Evolutionary conservation across 2,888 invertebrate species (phyloP), one percentile per base, ranked within the genome.

Genomic region (Himalopsyche tibetana): DNA sequence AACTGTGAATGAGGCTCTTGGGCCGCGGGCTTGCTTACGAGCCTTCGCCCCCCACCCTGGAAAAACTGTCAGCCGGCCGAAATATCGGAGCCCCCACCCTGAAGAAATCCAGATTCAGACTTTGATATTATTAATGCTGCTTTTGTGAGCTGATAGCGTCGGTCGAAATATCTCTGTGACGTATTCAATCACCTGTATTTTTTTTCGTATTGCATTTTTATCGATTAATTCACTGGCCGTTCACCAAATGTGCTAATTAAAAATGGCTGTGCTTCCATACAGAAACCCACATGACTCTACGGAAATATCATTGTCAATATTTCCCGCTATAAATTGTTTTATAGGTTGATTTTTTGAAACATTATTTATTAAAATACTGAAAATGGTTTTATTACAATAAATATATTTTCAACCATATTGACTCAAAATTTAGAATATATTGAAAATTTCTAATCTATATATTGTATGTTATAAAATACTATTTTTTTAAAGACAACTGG

Each of bases 1-100:
- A 85, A 87, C 88, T 85, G 88, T 84, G 88, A 88, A 88, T 88
- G 88, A 85, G 81, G 17, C 56, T 83, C 74, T 19, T 40, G 40
- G 55, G 17, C 42, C 74, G 82, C 79, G 81, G 84, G 80, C 55
- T 82, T 80, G 82, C 84, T 84, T 84, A 86, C 86, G 88, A 86
- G 88, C 51, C 83, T 88, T 85, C 84, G 80, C 84, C 84, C 86
- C 88, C 86, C 86, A 84, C 83, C 83, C 80, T 55, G 17, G 80
- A 55, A 63, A 38, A 74, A 74, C 74, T 74, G 8, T 40, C 81
- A 51, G 63, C 55, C 83, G 45, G 55, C 56, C 85, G 42, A 86
- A 87, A 87, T 86, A 83, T 84, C 11, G 15, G 74, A 55, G 55
- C 69, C 86, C 86, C 86, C 83, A 69, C 83, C 83, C 86, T 40